Base-by-base conservation (phyloP, 2,888 invertebrate species). In the Acrocera orbiculus region DNA sequence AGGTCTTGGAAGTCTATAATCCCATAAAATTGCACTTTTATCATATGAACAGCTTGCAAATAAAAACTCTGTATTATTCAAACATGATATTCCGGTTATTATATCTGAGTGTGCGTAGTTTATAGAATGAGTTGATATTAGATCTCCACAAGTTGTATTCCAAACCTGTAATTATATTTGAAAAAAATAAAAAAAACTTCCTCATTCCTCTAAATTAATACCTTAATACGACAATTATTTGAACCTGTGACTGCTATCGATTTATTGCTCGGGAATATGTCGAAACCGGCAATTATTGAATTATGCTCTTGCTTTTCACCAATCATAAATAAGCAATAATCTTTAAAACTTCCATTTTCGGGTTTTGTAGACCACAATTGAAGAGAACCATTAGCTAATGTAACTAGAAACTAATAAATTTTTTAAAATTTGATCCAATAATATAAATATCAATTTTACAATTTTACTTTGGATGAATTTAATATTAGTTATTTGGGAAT, bases 321-420 rank as follows among this genome's bases (percentile, higher is more conserved):
- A 30, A 59, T 44, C 31, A 52, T 39, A 40, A 53, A 58, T 15
- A 56, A 42, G 22, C 52, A 52, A 34, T 54, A 58, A 20, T 45
- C 40, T 9, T 43, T 32, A 4, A 46, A 27, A 37, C 40, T 42
- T 9, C 56, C 49, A 16, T 51, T 47, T 20, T 47, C 47, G 0
- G 60, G 50, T 34, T 49, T 48, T 1, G 56, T 60, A 3, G 60
- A 58, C 58, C 58, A 59, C 4, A 51, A 45, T 37, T 59, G 54
- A 3, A 59, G 36, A 7, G 47, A 43, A 2, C 54, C 50, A 35
- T 51, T 49, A 9, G 51, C 50, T 16, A 52, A 37, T 2, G 54
- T 50, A 30, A 53, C 38, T 25, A 58, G 40, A 19, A 58, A 41
- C 51, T 51, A 29, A 15, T 23, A n/a, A 16, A n/a, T n/a, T n/a